Evolutionary conservation across 2,888 invertebrate genomes (phyloP).

Genomic region (Empis stercorea): DNA sequence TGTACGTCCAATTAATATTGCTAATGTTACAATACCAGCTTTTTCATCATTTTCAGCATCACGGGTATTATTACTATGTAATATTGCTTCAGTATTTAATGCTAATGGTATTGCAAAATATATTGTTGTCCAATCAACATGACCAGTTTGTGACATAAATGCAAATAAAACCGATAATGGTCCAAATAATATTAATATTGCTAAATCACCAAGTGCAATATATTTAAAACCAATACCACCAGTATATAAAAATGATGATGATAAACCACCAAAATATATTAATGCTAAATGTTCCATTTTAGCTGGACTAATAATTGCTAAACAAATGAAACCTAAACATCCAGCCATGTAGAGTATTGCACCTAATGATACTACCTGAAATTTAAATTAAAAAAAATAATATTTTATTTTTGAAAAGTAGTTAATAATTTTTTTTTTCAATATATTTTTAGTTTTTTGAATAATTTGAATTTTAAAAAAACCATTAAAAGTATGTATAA

Average conservation of each 20-base stretch:
- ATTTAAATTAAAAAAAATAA: too few relatives aligned
- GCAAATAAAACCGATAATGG: slow-evolving; percentile 89
- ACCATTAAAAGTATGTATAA: too few relatives aligned
- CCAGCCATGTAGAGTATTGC: slow-evolving; percentile 78
- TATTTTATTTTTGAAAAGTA: too few relatives aligned
- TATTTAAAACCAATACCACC: slow-evolving; percentile 94
- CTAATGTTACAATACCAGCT: slow-evolving; percentile 87
- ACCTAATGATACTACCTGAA: slow-evolving; percentile 73
- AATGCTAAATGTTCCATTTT: slow-evolving; percentile 90
- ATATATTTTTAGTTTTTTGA: too few relatives aligned
- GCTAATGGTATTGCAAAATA: slow-evolving; percentile 90
- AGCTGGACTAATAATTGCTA: slow-evolving; percentile 71
- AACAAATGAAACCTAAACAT: slow-evolving; percentile 66
- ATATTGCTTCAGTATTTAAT: slow-evolving; percentile 85
- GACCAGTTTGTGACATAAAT: slow-evolving; percentile 83
- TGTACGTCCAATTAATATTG: slow-evolving; percentile 84
- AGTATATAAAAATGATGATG: slow-evolving; percentile 91
- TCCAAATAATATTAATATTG: slow-evolving; percentile 85
- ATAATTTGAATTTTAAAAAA: too few relatives aligned
- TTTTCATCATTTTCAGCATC: slow-evolving; percentile 78
- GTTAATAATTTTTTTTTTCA: too few relatives aligned
- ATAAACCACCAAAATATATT: slow-evolving; percentile 89
- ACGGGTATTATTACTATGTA: slow-evolving; percentile 90
- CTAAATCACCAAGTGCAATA: slow-evolving; percentile 84
- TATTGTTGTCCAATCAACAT: slow-evolving; percentile 80